phyloP scores from a whole-genome alignment of 1,140 invertebrate species.

The Drosophila bipectinata region DNA sequence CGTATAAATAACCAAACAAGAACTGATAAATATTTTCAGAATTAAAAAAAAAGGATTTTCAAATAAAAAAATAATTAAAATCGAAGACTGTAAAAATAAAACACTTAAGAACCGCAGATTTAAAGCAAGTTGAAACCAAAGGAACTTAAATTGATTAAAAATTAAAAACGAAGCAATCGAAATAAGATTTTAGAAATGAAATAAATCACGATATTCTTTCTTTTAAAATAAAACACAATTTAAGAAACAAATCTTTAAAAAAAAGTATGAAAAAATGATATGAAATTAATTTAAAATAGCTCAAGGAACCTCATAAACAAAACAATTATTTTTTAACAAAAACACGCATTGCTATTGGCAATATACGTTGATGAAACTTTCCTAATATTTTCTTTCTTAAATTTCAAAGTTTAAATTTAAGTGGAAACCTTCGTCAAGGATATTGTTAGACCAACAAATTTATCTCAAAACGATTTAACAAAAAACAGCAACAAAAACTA shows the following conservation, averaged over 20 bases:
- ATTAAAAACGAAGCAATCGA: too few relatives aligned
- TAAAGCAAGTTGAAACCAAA: too few relatives aligned
- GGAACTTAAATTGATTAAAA: too few relatives aligned
- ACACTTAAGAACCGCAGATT: background rate
- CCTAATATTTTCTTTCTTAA: conserved; percentile 20
- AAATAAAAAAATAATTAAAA: background rate
- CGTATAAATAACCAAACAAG: background rate
- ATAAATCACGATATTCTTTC: too few relatives aligned
- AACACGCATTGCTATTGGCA: conserved; percentile 76
- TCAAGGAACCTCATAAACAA: conserved; percentile 25
- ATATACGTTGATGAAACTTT: conserved; percentile 69
- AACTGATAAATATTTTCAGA: background rate
- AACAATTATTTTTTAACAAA: conserved; percentile 61
- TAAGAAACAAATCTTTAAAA: background rate
- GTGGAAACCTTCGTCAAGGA: conserved; percentile 64
- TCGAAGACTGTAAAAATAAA: background rate
- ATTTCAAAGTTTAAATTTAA: background rate
- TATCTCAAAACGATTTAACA: conserved; percentile 70
- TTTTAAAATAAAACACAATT: background rate
- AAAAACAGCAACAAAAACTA: conserved; percentile 61
- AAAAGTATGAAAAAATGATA: background rate
- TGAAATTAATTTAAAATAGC: conserved; percentile 5
- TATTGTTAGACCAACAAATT: conserved; percentile 82
- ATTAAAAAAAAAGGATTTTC: background rate
- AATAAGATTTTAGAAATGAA: too few relatives aligned